Evolutionary conservation across 2,797 vertebrate species (phyloP).

Genomic region (Argyrosomus regius): DNA sequence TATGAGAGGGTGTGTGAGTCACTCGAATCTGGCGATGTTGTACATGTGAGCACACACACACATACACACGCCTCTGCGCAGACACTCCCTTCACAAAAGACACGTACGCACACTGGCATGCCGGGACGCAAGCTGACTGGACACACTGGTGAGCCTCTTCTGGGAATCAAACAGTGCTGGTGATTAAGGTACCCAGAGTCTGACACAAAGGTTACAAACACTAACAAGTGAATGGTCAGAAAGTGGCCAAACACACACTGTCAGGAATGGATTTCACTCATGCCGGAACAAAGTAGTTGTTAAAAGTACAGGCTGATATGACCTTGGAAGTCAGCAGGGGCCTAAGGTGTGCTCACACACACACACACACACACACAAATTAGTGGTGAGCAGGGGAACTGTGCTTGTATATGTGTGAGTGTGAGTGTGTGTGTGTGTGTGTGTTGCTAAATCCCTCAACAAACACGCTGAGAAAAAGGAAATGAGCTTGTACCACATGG

Average conservation of each 20-base stretch:
- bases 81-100: slow-evolving; percentile 68
- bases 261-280: slow-evolving; percentile 42
- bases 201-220: slow-evolving; percentile 48
- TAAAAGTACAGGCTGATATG: slow-evolving; percentile 50
- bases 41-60: slow-evolving; percentile 27
- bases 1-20: slow-evolving; percentile 69
- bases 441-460: slow-evolving; percentile 44
- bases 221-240: slow-evolving; percentile 51
- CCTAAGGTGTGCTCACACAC: slow-evolving; percentile 47
- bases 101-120: slow-evolving; percentile 56
- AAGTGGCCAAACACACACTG: slow-evolving; percentile 30
- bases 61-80: slow-evolving; percentile 10
- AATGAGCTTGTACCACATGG: slow-evolving; percentile 55
- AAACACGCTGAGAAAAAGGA: slow-evolving; percentile 46
- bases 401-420: slow-evolving; percentile 25
- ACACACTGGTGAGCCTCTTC: slow-evolving; percentile 51
- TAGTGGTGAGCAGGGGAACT: slow-evolving; percentile 32
- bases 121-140: slow-evolving; percentile 42
- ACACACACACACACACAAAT: slow-evolving; percentile 20
- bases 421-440: slow-evolving; percentile 12
- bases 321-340: slow-evolving; percentile 70
- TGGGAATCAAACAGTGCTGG: slow-evolving; percentile 61
- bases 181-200: slow-evolving; percentile 70
- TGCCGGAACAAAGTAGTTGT: slow-evolving; percentile 60
- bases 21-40: slow-evolving; percentile 47